phyloP scores from a whole-genome alignment of 2,888 invertebrate genomes.

The Anodontia alba region DNA sequence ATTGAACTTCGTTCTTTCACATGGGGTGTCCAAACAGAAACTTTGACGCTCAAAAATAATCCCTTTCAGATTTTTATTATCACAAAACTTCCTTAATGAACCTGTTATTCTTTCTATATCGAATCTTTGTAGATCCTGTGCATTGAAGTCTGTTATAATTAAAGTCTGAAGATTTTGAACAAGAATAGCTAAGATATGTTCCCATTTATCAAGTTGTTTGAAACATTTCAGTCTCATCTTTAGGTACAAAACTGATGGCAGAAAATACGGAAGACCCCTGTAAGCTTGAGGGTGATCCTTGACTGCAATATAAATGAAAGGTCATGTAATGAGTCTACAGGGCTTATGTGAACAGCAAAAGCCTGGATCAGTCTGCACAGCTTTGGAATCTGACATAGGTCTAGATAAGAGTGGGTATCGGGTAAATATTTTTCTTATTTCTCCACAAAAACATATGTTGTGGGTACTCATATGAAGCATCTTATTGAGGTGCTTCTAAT shows the following conservation, averaged over 20 bases:
- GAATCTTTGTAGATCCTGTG: neutral
- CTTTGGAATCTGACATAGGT: too few species aligned
- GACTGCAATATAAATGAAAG: too few species aligned
- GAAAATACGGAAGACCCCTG: neutral
- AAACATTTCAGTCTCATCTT: neutral
- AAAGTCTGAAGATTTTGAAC: neutral
- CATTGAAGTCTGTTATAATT: neutral
- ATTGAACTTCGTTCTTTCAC: too few species aligned
- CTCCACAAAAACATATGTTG: too few species aligned
- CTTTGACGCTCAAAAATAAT: neutral
- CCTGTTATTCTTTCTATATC: neutral
- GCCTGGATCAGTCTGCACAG: too few species aligned
- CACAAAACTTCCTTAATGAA: neutral
- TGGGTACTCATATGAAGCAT: too few species aligned
- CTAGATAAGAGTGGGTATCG: too few species aligned
- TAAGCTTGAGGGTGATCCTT: neutral
- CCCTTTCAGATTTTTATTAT: neutral
- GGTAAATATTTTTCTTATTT: too few species aligned
- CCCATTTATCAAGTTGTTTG: neutral
- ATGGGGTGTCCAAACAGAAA: too few species aligned
- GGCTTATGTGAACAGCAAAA: too few species aligned
- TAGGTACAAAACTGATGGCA: neutral
- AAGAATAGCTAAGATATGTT: neutral
- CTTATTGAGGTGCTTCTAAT: too few species aligned
- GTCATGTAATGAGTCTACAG: too few species aligned